Evolutionary conservation across 2,113 vertebrate species (phyloP), one percentile per base, ranked within the genome.

Genomic region (Centropristis striata): DNA sequence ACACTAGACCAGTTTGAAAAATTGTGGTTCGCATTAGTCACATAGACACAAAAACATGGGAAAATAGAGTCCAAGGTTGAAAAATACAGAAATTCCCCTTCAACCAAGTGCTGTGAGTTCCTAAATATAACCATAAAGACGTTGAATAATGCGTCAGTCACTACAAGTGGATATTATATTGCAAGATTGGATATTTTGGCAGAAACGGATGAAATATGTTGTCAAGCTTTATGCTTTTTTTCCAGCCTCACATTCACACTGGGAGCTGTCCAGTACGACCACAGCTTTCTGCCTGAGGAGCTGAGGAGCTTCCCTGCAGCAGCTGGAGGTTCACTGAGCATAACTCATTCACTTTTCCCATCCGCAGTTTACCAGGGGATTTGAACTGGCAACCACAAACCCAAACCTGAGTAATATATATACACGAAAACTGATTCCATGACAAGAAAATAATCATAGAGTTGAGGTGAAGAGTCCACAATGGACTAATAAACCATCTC

Each of bases 401-500:
- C 71, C 59, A 64, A 77, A 66, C 81, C 58, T 71, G 49, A 80
- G 75, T 68, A 64, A 76, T 36, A 49, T 37, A 47, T 55, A 39
- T 20, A 78, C 47, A 78, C 14, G 75, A 16, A 72, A 75, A 59
- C 4, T 8, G 46, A 84, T 32, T 86, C 68, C 51, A 68, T 82
- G 63, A 59, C 67, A 68, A 59, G 68, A 42, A 70, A 25, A 51
- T 41, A 71, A 78, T 81, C 66, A 14, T 46, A 42, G 2, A n/a
- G 63, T 20, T 49, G 59, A 82, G 68, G 70, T 47, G 68, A 78
- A 66, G 76, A 75, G 50, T 41, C 78, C 78, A 83, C 83, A 74
- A 63, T 70, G 71, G 51, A 83, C 73, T 76, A 83, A 88, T 83
- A 87, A 86, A 89, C 70, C 53, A 8, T 76, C 64, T 70, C 66